These are phyloP conservation scores for Limnephilus rhombicus DNA, from an alignment of 2,888 invertebrate genomes.

Conservation along the genomic window DNA sequence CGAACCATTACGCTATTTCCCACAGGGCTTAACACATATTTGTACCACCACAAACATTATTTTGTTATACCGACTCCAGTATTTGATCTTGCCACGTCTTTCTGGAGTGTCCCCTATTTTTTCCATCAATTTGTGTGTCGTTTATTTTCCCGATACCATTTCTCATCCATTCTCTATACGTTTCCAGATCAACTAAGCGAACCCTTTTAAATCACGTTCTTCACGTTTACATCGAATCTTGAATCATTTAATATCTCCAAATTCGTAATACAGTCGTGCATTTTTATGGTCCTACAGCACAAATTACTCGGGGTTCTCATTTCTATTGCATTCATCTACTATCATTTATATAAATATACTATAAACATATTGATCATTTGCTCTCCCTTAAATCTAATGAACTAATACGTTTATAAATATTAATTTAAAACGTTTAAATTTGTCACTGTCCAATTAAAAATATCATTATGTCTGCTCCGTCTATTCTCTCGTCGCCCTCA, in stretches of 20 bases:
- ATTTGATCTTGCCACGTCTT: neutral
- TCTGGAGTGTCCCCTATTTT: neutral
- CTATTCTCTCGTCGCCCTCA: neutral
- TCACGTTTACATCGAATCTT: neutral
- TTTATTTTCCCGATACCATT: neutral
- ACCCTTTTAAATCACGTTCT: neutral
- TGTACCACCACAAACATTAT: too few species aligned
- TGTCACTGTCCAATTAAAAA: neutral
- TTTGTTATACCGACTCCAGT: neutral
- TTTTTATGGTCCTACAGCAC: too few species aligned
- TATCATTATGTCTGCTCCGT: neutral
- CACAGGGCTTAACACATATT: too few species aligned
- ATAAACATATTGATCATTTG: neutral
- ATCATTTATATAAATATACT: too few species aligned
- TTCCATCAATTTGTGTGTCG: neutral
- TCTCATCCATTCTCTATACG: neutral
- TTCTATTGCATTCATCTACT: too few species aligned
- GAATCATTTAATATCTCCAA: neutral
- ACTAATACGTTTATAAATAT: neutral
- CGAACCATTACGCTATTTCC: neutral
- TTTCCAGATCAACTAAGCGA: neutral
- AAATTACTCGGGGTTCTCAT: too few species aligned
- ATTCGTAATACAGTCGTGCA: neutral
- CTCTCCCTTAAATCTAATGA: neutral
- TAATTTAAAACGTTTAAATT: neutral